These are phyloP conservation scores for Trissolcus basalis DNA, from an alignment of 1,140 invertebrate genomes.

Conservation along the genomic window DNA sequence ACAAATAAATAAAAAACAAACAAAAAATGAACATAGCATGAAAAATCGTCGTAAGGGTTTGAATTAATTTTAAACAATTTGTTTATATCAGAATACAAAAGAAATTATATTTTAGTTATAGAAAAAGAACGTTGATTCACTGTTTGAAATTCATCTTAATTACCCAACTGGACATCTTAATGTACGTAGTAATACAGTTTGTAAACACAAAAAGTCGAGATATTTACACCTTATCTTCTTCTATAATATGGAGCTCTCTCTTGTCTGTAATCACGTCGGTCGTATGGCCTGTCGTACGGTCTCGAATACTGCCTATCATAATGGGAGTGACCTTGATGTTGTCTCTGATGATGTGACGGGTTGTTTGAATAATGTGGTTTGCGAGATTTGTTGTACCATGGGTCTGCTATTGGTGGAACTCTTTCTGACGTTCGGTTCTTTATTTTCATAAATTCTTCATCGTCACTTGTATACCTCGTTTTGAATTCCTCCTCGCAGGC, in stretches of 20 bases:
- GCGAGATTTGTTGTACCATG: conserved; percentile 44
- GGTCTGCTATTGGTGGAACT: conserved; percentile 33
- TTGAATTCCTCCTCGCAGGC: conserved; percentile 34
- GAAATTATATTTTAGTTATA: no score
- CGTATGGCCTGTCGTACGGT: conserved; percentile 15
- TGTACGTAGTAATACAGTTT: no score
- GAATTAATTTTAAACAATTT: no score
- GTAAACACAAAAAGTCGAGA: neutral
- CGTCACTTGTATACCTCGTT: conserved; percentile 22
- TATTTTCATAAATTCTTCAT: conserved; percentile 44
- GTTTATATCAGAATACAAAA: no score
- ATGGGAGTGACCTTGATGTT: conserved; percentile 25
- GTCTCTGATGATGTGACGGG: conserved; percentile 7
- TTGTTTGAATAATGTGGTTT: conserved; percentile 1
- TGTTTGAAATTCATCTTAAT: no score
- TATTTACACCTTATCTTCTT: conserved; percentile 1
- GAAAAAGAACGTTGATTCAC: no score
- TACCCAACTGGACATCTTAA: no score
- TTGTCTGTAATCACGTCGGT: conserved; percentile 3
- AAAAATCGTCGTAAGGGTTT: no score
- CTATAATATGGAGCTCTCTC: conserved; percentile 9
- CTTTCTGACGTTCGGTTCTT: conserved; percentile 17
- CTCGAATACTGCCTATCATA: conserved; percentile 20
- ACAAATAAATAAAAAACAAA: neutral
- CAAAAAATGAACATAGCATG: no score